Base-by-base conservation (phyloP, 2,797 vertebrate species). In the Gymnothorax reevesii region DNA sequence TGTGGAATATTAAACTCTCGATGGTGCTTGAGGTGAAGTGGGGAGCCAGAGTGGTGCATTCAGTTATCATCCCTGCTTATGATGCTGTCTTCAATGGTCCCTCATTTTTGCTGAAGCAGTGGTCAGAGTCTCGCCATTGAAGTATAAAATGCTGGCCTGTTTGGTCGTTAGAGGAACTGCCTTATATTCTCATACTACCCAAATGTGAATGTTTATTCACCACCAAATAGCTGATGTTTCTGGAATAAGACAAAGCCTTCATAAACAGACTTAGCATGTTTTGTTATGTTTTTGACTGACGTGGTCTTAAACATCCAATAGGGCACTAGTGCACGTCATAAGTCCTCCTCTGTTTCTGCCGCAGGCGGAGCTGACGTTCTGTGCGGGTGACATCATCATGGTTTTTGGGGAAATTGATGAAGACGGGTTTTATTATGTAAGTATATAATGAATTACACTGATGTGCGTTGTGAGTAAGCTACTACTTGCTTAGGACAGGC, bases 341-440 rank as follows among this genome's bases (percentile, higher is more conserved):
- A 89, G 80, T 15, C 3, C 85, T 88, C 52, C 25, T 93, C 49
- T 89, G 84, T 87, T 0, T 83, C 79, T 87, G 88, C 60, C 17
- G 86, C 94, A 99, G 98, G 96, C 97, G 0, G 98, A 99, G 91
- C 93, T 99, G 92, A 99, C 98, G 0, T 99, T 99, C 93, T 99
- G 98, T 94, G 98, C 98, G 0, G 98, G 98, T 80, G 98, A 99
- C 88, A 98, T 99, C 88, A 97, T 99, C 88, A 97, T 94, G 0
- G 98, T 99, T 89, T 98, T 98, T 60, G 98, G 97, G 55, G 98
- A 99, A 92, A 99, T 99, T 2, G 98, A 99, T 88, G 98, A 99
- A 95, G 98, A 99, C 86, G 98, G 98, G 25, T 99, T 99, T 96
- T 98, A 99, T 90, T 99, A 98, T 1, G 98, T 99, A 92, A 99